These are phyloP conservation scores for Peromyscus melanophrys DNA, from an alignment of 2,797 vertebrate genomes.

Conservation along the genomic window DNA sequence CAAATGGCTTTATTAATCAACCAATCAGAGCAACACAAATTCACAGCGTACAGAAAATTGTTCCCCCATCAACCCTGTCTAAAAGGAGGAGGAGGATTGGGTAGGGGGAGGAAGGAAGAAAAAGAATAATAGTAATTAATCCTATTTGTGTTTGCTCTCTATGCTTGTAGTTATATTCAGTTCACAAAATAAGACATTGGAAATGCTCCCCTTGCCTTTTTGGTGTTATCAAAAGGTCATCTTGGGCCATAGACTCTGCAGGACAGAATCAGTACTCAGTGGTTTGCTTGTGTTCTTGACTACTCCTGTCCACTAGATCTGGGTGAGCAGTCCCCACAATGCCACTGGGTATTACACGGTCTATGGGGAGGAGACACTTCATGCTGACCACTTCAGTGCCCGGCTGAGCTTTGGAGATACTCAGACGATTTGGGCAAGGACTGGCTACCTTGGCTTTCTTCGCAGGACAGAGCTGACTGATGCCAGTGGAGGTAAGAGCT, in stretches of 20 bases:
- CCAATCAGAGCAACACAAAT: too few relatives aligned
- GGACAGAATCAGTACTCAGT: neutral
- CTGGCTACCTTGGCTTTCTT: conserved; percentile 97
- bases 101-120: neutral
- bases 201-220: neutral
- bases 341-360: conserved; percentile 97
- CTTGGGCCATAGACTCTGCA: neutral
- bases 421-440: conserved; percentile 96
- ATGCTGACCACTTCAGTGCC: conserved; percentile 97
- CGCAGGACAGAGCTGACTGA: conserved; percentile 97
- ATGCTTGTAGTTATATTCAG: neutral
- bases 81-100: neutral
- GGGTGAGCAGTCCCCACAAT: conserved; percentile 98
- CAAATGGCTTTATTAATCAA: too few relatives aligned
- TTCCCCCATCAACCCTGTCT: neutral
- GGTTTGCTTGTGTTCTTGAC: neutral
- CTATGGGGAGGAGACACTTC: conserved; percentile 96
- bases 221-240: neutral
- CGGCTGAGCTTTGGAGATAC: conserved; percentile 97
- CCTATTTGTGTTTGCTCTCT: neutral
- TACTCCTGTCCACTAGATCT: conserved; percentile 90
- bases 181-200: neutral
- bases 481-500: conserved; percentile 95
- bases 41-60: too few relatives aligned
- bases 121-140: too few relatives aligned